These are phyloP conservation scores for Octomys mimax DNA, from an alignment of 2,797 vertebrate genomes.

Conservation along the genomic window DNA sequence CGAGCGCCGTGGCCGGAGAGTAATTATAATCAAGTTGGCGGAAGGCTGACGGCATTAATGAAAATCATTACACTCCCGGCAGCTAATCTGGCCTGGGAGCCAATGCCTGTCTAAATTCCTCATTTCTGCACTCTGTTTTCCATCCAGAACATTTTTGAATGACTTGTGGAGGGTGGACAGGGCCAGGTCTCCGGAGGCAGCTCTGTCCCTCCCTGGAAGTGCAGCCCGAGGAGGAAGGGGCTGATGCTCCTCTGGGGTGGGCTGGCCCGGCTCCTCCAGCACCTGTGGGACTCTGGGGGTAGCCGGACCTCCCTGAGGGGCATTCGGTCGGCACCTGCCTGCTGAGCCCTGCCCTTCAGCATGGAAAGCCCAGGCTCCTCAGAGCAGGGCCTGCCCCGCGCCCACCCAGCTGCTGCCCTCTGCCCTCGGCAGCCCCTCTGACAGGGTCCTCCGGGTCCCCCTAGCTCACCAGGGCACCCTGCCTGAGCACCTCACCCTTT, in stretches of 20 bases:
- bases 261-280: neutral
- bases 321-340: accelerated
- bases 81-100: neutral
- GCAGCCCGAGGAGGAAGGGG: accelerated
- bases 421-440: neutral
- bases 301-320: neutral
- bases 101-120: neutral
- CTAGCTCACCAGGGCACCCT: neutral
- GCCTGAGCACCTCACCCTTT: accelerated
- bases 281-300: neutral
- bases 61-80: slow-evolving; percentile 49
- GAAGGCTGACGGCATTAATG: slow-evolving; percentile 58
- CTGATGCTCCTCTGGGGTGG: accelerated
- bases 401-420: accelerated
- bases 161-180: neutral
- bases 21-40: slow-evolving; percentile 66
- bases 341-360: neutral
- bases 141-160: neutral
- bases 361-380: neutral
- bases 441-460: accelerated
- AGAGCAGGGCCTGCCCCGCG: neutral
- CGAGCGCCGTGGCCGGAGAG: neutral
- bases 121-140: neutral
- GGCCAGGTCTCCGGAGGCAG: accelerated
- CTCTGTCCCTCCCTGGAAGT: accelerated